A percentile compares a stretch with the other conserved stretches of the same genome.
Conservation (phyloP, 2,888 invertebrate species). For the Esperia sulphurella region DNA sequence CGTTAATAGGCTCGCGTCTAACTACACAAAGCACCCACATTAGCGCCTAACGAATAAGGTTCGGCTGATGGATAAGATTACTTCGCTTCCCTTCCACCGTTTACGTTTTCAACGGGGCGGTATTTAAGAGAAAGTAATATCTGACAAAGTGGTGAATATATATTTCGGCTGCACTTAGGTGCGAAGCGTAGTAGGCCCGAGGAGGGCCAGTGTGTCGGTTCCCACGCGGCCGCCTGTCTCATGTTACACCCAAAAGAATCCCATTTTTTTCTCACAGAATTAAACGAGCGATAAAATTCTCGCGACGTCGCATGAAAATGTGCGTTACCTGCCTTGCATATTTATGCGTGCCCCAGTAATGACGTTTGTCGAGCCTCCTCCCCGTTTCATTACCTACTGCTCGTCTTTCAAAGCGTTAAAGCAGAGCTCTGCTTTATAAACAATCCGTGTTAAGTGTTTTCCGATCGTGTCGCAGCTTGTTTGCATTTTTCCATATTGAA, state of each 20-base stretch:
- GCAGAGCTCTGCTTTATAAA: conserved; percentile 59
- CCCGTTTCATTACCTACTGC: conserved; percentile 67
- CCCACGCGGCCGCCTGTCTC: conserved; percentile 71
- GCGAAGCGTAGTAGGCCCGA: conserved; percentile 42
- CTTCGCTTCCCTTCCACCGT: conserved; percentile 48
- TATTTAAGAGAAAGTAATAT: conserved; percentile 72
- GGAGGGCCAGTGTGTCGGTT: conserved; percentile 55
- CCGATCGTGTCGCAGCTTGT: conserved; percentile 55
- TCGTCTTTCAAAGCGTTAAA: conserved; percentile 51
- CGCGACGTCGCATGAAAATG: conserved; percentile 79
- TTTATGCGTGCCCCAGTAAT: conserved; percentile 76
- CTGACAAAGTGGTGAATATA: conserved; percentile 65
- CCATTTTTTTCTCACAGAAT: conserved; percentile 74
- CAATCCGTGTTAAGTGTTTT: conserved; percentile 67
- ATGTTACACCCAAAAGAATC: conserved; percentile 67
- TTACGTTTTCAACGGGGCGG: conserved; percentile 47
- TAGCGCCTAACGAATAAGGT: conserved; percentile 61
- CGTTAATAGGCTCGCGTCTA: conserved; percentile 56
- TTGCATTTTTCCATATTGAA: conserved; percentile 52
- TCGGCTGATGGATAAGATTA: conserved; percentile 69
- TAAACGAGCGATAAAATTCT: conserved; percentile 79
- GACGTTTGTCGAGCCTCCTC: conserved; percentile 69
- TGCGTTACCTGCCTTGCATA: conserved; percentile 79
- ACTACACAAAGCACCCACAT: conserved; percentile 61
- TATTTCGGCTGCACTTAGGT: conserved; percentile 72